phyloP scores from a whole-genome alignment of 1,140 invertebrate species.

The Oryzaephilus surinamensis region DNA sequence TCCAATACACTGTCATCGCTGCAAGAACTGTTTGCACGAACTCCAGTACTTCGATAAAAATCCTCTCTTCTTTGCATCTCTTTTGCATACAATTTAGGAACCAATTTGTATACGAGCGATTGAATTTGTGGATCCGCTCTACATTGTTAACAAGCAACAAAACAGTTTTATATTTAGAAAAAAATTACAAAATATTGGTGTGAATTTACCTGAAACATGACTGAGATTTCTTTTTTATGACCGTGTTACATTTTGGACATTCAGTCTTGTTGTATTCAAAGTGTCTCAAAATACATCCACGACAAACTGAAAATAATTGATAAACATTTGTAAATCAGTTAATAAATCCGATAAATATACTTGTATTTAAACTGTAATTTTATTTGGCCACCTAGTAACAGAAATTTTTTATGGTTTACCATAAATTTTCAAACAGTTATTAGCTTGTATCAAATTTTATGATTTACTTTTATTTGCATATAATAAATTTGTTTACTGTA shows the following conservation, averaged over 20 bases:
- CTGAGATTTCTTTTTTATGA: slow-evolving; percentile 28
- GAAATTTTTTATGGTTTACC: no score
- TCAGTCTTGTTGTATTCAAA: slow-evolving; percentile 38
- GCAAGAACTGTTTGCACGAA: slow-evolving; percentile 30
- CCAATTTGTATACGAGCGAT: slow-evolving; percentile 91
- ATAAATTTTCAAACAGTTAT: no score
- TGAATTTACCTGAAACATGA: slow-evolving; percentile 25
- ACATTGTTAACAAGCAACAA: slow-evolving; percentile 29
- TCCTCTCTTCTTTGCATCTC: slow-evolving; percentile 74
- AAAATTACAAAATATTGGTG: slow-evolving; percentile 13
- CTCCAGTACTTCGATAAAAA: slow-evolving; percentile 41
- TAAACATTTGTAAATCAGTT: background rate
- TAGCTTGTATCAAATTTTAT: no score
- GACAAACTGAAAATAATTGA: slow-evolving; percentile 55
- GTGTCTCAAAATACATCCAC: slow-evolving; percentile 80
- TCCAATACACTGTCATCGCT: slow-evolving; percentile 33
- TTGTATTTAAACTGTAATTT: background rate
- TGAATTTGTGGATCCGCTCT: slow-evolving; percentile 86
- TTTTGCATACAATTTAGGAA: slow-evolving; percentile 79
- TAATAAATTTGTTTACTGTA: background rate
- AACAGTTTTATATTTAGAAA: background rate
- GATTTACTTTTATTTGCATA: background rate
- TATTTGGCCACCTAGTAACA: background rate
- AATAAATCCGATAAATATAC: background rate
- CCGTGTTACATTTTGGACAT: slow-evolving; percentile 27